A percentile compares a stretch with the other conserved stretches of the same genome.
Evolutionary conservation across 2,797 vertebrate genomes (phyloP).

Genomic region (Masticophis lateralis): DNA sequence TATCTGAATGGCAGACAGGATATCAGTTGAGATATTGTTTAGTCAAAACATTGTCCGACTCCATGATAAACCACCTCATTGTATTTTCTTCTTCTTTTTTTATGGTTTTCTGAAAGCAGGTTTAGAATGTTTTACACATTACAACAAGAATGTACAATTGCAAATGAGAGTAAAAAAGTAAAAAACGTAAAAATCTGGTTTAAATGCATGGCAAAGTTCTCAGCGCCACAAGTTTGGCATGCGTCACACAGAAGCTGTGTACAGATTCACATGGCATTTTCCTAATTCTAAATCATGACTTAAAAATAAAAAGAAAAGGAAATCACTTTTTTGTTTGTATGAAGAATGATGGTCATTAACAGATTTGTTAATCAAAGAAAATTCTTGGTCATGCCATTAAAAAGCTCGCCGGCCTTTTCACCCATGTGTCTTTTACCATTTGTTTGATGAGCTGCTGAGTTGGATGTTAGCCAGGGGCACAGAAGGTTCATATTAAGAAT

Average conservation of each 20-base stretch:
- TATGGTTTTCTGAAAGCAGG: constrained; percentile 67
- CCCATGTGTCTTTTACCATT: constrained; percentile 55
- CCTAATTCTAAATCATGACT: constrained; percentile 54
- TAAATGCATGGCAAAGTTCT: constrained; percentile 73
- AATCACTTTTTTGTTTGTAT: constrained; percentile 57
- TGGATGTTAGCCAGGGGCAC: neutral
- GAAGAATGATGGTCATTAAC: constrained; percentile 66
- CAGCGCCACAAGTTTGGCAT: constrained; percentile 67
- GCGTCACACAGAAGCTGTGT: constrained; percentile 64
- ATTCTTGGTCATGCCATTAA: constrained; percentile 81
- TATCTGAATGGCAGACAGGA: constrained; percentile 40
- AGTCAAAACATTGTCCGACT: constrained; percentile 41
- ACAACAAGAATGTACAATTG: constrained; percentile 78
- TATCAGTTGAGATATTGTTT: constrained; percentile 45
- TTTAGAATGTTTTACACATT: constrained; percentile 79
- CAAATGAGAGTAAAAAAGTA: constrained; percentile 26
- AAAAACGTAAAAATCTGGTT: constrained; percentile 37
- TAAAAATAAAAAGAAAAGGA: constrained; percentile 27
- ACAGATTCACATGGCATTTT: constrained; percentile 64
- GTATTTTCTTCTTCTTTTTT: constrained; percentile 47
- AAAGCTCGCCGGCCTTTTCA: constrained; percentile 78
- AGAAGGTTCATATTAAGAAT: neutral
- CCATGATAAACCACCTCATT: constrained; percentile 47
- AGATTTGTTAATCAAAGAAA: constrained; percentile 71
- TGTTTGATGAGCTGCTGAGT: constrained; percentile 13